phyloP scores from a whole-genome alignment of 2,888 invertebrate species.

The Erannis defoliaria region DNA sequence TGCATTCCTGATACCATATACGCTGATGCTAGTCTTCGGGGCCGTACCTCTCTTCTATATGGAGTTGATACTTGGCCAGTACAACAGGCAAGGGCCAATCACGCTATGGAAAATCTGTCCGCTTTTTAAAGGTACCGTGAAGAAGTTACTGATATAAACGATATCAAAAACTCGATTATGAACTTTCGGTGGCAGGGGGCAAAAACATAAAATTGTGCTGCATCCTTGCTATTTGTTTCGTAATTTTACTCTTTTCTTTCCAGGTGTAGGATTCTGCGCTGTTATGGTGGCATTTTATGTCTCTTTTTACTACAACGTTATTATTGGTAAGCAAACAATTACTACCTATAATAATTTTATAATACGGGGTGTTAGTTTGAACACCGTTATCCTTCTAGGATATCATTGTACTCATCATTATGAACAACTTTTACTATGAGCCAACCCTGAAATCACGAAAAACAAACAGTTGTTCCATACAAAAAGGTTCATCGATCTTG shows the following conservation, averaged over 20 bases:
- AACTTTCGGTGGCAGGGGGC: too few relatives aligned
- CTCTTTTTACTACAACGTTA: slow-evolving; percentile 94
- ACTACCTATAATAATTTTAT: neutral
- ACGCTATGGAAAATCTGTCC: slow-evolving; percentile 94
- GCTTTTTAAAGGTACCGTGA: slow-evolving; percentile 90
- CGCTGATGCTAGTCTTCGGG: slow-evolving; percentile 91
- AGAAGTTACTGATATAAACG: too few relatives aligned
- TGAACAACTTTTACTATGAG: too few relatives aligned
- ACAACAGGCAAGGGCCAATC: slow-evolving; percentile 91
- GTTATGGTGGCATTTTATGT: slow-evolving; percentile 93
- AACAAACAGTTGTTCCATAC: too few relatives aligned
- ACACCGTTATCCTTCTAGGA: too few relatives aligned
- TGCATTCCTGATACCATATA: slow-evolving; percentile 92
- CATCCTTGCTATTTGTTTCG: too few relatives aligned
- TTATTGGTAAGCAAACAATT: slow-evolving; percentile 88
- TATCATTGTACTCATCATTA: too few relatives aligned
- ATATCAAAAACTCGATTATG: too few relatives aligned
- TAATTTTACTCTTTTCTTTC: slow-evolving; percentile 10
- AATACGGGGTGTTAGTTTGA: too few relatives aligned
- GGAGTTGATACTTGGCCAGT: slow-evolving; percentile 92
- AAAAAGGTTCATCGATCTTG: too few relatives aligned
- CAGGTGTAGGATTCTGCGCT: slow-evolving; percentile 93
- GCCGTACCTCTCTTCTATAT: slow-evolving; percentile 93
- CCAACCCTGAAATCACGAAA: too few relatives aligned
- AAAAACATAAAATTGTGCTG: too few relatives aligned